Evolutionary conservation across 2,888 invertebrate species (phyloP).

Genomic region (Pristionchus japonicus): DNA sequence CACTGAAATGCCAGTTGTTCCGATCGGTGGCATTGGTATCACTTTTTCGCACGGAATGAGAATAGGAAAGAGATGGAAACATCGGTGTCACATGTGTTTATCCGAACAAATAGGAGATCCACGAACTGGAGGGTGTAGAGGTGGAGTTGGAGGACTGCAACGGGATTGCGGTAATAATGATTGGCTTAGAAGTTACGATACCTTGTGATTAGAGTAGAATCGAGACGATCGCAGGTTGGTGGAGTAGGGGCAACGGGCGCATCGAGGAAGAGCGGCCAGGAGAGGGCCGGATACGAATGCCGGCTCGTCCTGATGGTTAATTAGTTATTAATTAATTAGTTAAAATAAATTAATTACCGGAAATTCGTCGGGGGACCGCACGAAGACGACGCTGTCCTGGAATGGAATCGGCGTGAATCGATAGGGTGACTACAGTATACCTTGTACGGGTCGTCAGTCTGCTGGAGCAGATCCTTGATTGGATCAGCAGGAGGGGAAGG

Average conservation of each 20-base stretch:
- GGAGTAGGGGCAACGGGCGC: constrained; percentile 1
- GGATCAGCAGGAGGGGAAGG: not conserved
- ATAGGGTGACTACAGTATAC: not conserved
- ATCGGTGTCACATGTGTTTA: not conserved
- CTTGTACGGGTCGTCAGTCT: constrained; percentile 27
- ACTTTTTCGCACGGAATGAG: too few relatives aligned
- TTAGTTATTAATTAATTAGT: not conserved
- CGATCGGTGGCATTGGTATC: too few relatives aligned
- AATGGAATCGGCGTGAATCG: not conserved
- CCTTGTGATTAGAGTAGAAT: constrained; percentile 12
- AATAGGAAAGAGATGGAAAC: not conserved
- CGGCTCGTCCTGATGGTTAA: not conserved
- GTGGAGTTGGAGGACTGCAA: constrained; percentile 24
- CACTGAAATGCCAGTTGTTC: too few relatives aligned
- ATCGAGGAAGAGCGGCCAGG: not conserved
- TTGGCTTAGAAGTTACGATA: too few relatives aligned
- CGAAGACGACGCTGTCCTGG: constrained; percentile 23
- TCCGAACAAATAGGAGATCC: constrained; percentile 32
- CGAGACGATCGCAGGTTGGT: not conserved
- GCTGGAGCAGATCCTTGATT: constrained; percentile 38
- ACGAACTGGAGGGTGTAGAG: not conserved
- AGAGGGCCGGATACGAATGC: not conserved
- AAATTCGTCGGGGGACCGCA: not conserved
- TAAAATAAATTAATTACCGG: not conserved
- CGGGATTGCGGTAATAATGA: not conserved